Conservation (phyloP, 2,888 invertebrate genomes). For the Neoaliturus tenellus region DNA sequence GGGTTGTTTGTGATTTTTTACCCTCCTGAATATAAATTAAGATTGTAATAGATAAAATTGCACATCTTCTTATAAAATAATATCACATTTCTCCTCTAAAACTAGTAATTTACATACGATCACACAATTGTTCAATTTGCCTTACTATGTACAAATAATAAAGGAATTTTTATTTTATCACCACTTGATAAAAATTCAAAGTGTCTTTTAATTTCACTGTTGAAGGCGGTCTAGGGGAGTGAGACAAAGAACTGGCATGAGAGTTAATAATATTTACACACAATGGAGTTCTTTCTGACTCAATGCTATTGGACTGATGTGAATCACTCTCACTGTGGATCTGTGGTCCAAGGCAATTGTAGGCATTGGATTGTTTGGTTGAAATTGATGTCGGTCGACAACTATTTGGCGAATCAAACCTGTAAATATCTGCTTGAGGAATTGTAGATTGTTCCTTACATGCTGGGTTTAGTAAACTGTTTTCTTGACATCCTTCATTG, state of each 20-base stretch:
- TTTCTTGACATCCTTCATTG: background rate
- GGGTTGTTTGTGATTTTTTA: too few relatives aligned
- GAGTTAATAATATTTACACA: background rate
- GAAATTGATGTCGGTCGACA: background rate
- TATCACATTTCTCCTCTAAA: background rate
- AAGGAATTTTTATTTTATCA: conserved; percentile 2
- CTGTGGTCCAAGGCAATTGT: background rate
- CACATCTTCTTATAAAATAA: background rate
- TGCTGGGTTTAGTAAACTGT: background rate
- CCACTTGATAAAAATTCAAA: background rate
- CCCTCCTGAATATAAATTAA: too few relatives aligned
- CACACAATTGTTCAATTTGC: background rate
- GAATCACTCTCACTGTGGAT: conserved; percentile 15
- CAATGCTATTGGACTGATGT: conserved; percentile 3
- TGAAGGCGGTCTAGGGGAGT: background rate
- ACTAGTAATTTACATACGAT: background rate
- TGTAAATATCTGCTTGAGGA: background rate
- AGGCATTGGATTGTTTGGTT: background rate
- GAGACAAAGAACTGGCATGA: background rate
- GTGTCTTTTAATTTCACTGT: conserved; percentile 44
- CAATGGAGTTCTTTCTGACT: background rate
- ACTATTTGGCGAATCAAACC: background rate
- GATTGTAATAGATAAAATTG: too few relatives aligned
- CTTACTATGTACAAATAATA: background rate
- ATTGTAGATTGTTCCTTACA: too few relatives aligned